Evolutionary conservation across 1,140 invertebrate genomes (phyloP), one percentile per base, ranked within the genome.

Genomic region (Nephila pilipes): DNA sequence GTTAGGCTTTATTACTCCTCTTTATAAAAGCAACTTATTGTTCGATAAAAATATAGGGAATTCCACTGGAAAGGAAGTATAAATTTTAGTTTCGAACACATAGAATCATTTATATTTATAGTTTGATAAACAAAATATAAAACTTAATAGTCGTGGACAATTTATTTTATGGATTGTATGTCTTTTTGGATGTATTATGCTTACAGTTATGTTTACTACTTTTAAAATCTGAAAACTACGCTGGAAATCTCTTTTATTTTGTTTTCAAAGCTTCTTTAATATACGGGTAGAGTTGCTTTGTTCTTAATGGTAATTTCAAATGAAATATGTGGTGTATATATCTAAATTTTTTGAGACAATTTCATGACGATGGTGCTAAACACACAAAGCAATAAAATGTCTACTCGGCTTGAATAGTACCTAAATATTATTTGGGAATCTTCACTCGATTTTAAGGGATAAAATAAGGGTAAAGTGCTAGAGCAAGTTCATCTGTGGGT

Each of bases 21-120:
- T 91, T 91, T 92, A 92, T 22, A 65, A 46, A 55, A 60, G 89
- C 87, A 69, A 46, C 81, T 92, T 65, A 92, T 92, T 92, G 90
- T 92, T 85, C 29, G 80, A 92, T 92, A 83, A 85, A 92, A 85
- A 69, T 85, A 92, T 55, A 85, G 46, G 20, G 16, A 58, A 57
- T 79, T 85, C 63, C 25, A 54, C n/a, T 85, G 60, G 32, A 83
- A 69, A 92, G 80, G 79, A 92, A 69, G 46, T 81, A 92, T 92
- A 92, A 92, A 92, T 92, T 92, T 92, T 92, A 85, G 32, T 12
- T 55, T 54, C 69, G 57, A 57, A 69, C 57, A 29, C 60, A 60
- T 58, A 69, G 79, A 69, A 75, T 65, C 25, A 63, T 55, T 32
- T 75, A 46, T 55, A 90, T 25, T 81, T 90, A 55, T 60, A 79